Evolutionary conservation across 2,113 vertebrate genomes (phyloP).

Genomic region (Buteo buteo): DNA sequence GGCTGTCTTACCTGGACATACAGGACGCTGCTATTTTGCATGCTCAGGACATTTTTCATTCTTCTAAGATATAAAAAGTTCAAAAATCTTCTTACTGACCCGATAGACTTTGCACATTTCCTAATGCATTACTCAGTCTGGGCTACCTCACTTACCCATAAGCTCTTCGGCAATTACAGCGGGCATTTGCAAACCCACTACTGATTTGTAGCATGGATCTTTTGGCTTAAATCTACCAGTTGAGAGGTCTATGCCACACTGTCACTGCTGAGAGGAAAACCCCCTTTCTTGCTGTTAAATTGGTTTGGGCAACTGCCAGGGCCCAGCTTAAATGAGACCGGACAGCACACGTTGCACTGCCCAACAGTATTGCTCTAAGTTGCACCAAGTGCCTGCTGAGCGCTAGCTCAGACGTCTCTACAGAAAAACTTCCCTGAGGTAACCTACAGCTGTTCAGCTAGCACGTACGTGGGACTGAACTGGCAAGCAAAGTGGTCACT

Average conservation of each 20-base stretch:
- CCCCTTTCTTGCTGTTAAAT: not conserved
- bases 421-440: not conserved
- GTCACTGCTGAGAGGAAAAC: not conserved
- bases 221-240: not conserved
- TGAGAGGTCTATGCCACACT: not conserved
- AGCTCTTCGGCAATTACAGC: not conserved
- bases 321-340: not conserved
- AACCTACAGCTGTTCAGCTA: accelerated
- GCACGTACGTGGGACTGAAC: accelerated
- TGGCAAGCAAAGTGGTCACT: accelerated
- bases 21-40: not conserved
- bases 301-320: not conserved
- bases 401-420: accelerated
- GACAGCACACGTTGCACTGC: not conserved
- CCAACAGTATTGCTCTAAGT: accelerated
- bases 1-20: not conserved
- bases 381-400: not conserved
- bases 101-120: not conserved
- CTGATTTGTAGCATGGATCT: not conserved
- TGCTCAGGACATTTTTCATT: not conserved
- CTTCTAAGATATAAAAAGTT: not conserved
- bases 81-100: not conserved
- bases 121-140: not conserved
- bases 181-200: not conserved
- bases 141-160: not conserved